Conservation (phyloP, 1,140 invertebrate genomes). For the Ips typographus region DNA sequence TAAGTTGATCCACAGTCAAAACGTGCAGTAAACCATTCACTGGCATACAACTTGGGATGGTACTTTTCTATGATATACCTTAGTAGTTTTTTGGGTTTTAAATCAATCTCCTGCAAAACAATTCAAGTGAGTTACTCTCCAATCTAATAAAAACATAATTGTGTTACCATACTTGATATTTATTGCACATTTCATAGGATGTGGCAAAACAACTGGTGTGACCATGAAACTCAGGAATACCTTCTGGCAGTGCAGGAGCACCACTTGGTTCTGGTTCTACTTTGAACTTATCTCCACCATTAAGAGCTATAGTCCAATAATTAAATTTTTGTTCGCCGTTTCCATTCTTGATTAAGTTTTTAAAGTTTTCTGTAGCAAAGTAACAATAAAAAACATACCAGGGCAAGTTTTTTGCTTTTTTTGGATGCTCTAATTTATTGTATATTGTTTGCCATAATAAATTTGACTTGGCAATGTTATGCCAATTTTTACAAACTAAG, state of each 20-base stretch:
- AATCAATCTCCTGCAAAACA: conserved; percentile 33
- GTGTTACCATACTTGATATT: conserved; percentile 43
- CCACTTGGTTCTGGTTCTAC: conserved; percentile 48
- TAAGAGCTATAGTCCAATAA: conserved; percentile 48
- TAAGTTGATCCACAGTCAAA: conserved; percentile 51
- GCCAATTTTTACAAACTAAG: conserved; percentile 49
- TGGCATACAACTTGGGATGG: conserved; percentile 48
- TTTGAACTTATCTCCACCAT: conserved; percentile 48
- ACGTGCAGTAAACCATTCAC: conserved; percentile 50
- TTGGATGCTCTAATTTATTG: conserved; percentile 29
- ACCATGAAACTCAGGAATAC: conserved; percentile 44
- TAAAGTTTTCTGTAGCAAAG: conserved; percentile 45
- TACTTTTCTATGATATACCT: conserved; percentile 46
- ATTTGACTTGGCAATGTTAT: conserved; percentile 44
- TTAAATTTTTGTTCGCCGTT: conserved; percentile 48
- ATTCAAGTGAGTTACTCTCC: conserved; percentile 2
- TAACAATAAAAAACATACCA: conserved; percentile 49
- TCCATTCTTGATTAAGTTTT: conserved; percentile 51
- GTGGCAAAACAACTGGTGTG: conserved; percentile 50
- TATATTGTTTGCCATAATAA: conserved; percentile 43
- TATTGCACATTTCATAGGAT: conserved; percentile 47
- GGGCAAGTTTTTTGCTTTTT: conserved; percentile 41
- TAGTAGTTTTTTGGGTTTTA: conserved; percentile 39
- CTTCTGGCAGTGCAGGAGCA: conserved; percentile 36
- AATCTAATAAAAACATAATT: neutral